phyloP scores from a whole-genome alignment of 1,140 invertebrate genomes.

The Drosophila truncata region DNA sequence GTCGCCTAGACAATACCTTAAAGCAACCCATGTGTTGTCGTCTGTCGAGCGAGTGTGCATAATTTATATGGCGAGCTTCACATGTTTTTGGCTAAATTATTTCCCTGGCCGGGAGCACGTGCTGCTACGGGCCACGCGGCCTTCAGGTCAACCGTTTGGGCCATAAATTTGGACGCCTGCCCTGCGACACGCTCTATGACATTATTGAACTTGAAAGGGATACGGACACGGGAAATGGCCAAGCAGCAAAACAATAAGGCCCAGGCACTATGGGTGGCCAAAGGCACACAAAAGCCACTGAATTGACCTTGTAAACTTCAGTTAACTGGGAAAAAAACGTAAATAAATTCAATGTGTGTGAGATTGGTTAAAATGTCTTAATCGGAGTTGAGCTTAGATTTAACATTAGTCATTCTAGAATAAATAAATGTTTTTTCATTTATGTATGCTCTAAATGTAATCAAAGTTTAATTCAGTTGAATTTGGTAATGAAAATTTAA shows the following conservation, averaged over 20 bases:
- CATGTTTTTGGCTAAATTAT: slow-evolving; percentile 83
- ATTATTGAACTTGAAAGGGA: slow-evolving; percentile 81
- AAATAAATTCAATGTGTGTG: slow-evolving; percentile 1
- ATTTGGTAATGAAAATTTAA: neutral
- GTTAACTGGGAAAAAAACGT: neutral
- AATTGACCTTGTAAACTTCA: slow-evolving; percentile 63
- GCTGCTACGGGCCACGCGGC: slow-evolving; percentile 50
- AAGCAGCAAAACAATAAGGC: slow-evolving; percentile 50
- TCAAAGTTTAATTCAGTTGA: neutral
- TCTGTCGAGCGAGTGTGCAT: slow-evolving; percentile 66
- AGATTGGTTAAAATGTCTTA: neutral
- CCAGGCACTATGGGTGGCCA: slow-evolving; percentile 22
- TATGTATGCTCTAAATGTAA: neutral
- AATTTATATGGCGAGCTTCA: slow-evolving; percentile 79
- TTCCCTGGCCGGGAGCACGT: slow-evolving; percentile 69
- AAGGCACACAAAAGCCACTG: slow-evolving; percentile 58
- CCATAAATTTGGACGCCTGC: slow-evolving; percentile 77
- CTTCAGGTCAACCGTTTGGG: slow-evolving; percentile 76
- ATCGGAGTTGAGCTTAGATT: neutral
- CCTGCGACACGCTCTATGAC: slow-evolving; percentile 81
- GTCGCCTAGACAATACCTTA: slow-evolving; percentile 77
- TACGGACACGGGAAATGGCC: slow-evolving; percentile 35
- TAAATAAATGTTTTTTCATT: too few species aligned
- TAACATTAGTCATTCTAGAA: too few species aligned
- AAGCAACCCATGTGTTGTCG: slow-evolving; percentile 53